phyloP scores from a whole-genome alignment of 2,888 invertebrate genomes.

The Galerucella nymphaeae region DNA sequence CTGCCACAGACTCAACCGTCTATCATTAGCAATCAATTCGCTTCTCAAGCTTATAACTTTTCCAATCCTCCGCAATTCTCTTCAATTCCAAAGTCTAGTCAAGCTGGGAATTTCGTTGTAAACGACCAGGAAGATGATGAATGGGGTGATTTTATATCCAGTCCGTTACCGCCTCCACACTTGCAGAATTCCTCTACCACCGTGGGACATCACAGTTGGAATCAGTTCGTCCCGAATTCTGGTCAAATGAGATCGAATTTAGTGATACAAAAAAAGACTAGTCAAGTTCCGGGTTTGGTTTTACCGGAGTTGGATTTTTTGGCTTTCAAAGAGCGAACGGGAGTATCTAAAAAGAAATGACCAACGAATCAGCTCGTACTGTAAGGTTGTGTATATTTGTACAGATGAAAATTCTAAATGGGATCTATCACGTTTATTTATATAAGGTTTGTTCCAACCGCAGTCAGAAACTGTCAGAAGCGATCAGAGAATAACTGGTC shows the following conservation, averaged over 20 bases:
- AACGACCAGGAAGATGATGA: constrained; percentile 64
- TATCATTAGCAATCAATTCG: constrained; percentile 59
- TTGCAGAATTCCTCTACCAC: constrained; percentile 32
- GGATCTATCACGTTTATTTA: not conserved
- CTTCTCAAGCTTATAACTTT: constrained; percentile 44
- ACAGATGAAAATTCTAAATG: constrained; percentile 22
- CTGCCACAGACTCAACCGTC: constrained; percentile 51
- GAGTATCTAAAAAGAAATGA: constrained; percentile 60
- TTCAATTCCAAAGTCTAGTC: constrained; percentile 23
- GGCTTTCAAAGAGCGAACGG: constrained; percentile 63
- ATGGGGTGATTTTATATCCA: constrained; percentile 71
- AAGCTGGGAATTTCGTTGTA: not conserved
- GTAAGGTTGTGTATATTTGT: constrained; percentile 49
- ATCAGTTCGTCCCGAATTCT: constrained; percentile 52
- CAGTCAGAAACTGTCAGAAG: no score
- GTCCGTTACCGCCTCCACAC: constrained; percentile 56
- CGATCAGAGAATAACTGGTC: no score
- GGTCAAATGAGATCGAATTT: constrained; percentile 18
- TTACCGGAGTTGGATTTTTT: constrained; percentile 70
- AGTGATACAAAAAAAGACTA: constrained; percentile 42
- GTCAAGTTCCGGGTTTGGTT: constrained; percentile 63
- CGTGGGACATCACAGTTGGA: constrained; percentile 41
- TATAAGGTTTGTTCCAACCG: no score
- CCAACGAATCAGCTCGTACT: constrained; percentile 64
- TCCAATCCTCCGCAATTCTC: not conserved